A percentile compares a stretch with the other conserved stretches of the same genome.
These are phyloP conservation scores for Chiloscyllium plagiosum DNA, from an alignment of 2,113 vertebrate species.

Conservation along the genomic window DNA sequence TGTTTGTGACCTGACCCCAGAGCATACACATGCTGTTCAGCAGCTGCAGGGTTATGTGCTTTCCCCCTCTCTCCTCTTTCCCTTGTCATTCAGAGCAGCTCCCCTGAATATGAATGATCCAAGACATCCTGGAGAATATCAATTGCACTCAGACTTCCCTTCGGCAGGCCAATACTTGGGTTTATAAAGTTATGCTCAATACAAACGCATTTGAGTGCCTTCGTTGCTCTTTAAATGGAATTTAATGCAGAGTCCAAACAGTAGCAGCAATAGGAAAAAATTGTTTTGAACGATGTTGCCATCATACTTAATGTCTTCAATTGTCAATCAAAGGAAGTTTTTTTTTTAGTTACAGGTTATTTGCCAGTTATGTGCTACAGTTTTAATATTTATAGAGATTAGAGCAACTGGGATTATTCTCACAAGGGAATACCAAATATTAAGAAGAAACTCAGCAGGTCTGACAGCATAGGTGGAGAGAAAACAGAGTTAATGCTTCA, in stretches of 20 bases:
- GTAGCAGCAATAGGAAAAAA: background rate
- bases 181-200: constrained; percentile 77
- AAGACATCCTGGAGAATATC: constrained; percentile 73
- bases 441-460: too few species aligned
- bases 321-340: background rate
- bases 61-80: constrained; percentile 55
- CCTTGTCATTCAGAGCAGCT: constrained; percentile 66
- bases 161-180: constrained; percentile 69
- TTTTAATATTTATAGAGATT: background rate
- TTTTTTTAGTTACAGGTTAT: background rate
- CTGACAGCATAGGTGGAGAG: too few species aligned
- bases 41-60: constrained; percentile 65
- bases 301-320: background rate
- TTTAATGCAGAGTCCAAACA: background rate
- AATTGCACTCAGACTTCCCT: constrained; percentile 74
- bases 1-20: constrained; percentile 63
- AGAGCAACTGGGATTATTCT: background rate
- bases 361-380: background rate
- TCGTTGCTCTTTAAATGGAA: constrained; percentile 40
- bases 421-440: background rate
- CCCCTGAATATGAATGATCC: constrained; percentile 81
- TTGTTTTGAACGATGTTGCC: background rate
- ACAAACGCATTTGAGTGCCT: constrained; percentile 79
- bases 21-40: constrained; percentile 69
- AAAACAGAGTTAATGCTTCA: too few species aligned